phyloP scores from a whole-genome alignment of 1,140 invertebrate genomes.

The Lasaia peninsularis region DNA sequence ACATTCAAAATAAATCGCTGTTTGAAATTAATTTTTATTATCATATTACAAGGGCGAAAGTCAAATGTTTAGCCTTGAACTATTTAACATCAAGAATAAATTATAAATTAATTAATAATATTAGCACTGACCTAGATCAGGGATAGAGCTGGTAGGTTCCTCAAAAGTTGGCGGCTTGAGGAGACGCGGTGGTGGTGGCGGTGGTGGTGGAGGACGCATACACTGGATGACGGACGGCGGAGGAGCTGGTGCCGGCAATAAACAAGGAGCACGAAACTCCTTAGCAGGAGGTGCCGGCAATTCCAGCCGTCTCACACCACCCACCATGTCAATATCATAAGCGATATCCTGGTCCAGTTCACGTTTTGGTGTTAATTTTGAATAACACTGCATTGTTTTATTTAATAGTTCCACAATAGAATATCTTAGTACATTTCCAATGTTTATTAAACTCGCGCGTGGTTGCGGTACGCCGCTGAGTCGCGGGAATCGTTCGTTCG shows the following conservation, averaged over 20 bases:
- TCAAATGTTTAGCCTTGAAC: background rate
- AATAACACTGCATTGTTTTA: constrained; percentile 67
- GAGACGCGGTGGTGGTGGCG: constrained; percentile 73
- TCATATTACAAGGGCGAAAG: background rate
- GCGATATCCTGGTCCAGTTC: constrained; percentile 40
- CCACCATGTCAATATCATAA: constrained; percentile 60
- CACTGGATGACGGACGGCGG: constrained; percentile 75
- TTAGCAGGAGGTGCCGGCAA: constrained; percentile 69
- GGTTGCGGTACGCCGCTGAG: constrained; percentile 53
- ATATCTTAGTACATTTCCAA: constrained; percentile 23
- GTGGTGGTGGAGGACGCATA: constrained; percentile 79
- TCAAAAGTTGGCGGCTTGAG: constrained; percentile 77
- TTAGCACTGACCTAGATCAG: constrained; percentile 85
- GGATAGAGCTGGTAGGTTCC: constrained; percentile 89
- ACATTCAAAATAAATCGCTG: background rate
- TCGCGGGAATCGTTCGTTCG: constrained; percentile 69
- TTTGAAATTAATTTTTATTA: background rate
- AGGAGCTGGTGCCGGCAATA: constrained; percentile 71
- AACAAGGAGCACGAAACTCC: constrained; percentile 65
- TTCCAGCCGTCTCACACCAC: constrained; percentile 58
- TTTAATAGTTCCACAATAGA: constrained; percentile 19
- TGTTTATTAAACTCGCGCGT: constrained; percentile 22
- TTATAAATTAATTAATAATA: constrained; percentile 1
- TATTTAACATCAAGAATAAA: background rate
- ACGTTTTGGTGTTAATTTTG: constrained; percentile 61